Percentiles rank a stretch among this genome's conserved stretches.
These are phyloP conservation scores for Drosophila histrio DNA, from an alignment of 2,888 invertebrate species.

Conservation along the genomic window DNA sequence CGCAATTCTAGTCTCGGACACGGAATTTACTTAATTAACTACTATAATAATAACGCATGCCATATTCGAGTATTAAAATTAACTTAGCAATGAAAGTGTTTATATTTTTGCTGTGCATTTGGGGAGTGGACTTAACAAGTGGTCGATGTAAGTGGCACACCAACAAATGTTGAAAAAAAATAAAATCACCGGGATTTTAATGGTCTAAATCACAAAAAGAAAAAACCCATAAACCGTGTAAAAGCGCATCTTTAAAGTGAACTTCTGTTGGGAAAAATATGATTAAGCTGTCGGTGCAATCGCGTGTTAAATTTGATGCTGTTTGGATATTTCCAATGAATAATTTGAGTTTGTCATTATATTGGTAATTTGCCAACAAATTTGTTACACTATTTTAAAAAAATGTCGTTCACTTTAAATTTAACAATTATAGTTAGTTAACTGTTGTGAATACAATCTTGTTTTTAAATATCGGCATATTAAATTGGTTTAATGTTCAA, in stretches of 20 bases:
- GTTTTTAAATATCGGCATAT: no score
- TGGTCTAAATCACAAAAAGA: constrained; percentile 22
- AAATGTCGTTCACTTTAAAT: no score
- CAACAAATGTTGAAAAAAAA: neutral
- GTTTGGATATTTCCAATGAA: constrained; percentile 9
- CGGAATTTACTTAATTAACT: neutral
- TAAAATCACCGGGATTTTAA: constrained; percentile 9
- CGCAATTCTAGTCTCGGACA: constrained; percentile 22
- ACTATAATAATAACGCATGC: constrained; percentile 1
- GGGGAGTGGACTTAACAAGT: constrained; percentile 29
- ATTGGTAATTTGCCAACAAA: constrained; percentile 5
- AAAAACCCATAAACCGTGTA: constrained; percentile 29
- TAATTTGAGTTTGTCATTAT: neutral
- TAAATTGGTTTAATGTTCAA: no score
- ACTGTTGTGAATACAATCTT: no score
- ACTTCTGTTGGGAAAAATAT: constrained; percentile 3
- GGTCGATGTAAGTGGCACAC: constrained; percentile 60
- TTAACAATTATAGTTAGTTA: no score
- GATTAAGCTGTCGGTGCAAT: constrained; percentile 15
- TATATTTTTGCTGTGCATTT: constrained; percentile 32
- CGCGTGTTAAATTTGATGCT: constrained; percentile 23
- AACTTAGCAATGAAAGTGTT: constrained; percentile 33
- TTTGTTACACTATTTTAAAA: no score
- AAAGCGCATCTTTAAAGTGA: constrained; percentile 1
- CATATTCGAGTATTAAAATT: neutral